Conservation (phyloP, 1,140 invertebrate species). For the Sminthurinus signatus region DNA sequence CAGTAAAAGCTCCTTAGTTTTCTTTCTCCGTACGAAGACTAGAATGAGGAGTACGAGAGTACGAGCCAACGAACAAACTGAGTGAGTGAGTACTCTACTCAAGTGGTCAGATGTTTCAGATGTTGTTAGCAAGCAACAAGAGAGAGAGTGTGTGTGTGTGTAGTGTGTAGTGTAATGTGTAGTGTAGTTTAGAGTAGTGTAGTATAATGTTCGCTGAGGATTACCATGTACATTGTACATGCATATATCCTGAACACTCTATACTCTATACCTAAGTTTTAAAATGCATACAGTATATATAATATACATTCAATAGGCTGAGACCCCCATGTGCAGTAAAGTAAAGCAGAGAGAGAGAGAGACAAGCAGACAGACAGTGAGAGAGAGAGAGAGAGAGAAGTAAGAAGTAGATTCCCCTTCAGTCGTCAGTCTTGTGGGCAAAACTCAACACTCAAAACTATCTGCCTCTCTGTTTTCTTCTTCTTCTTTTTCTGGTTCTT, state of each 20-base stretch:
- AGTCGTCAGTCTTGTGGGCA: constrained; percentile 8
- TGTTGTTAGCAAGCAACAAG: background rate
- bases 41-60: constrained; percentile 2
- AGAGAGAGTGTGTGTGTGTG: too few species aligned
- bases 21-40: constrained; percentile 29
- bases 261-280: background rate
- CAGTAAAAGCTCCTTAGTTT: constrained; percentile 37
- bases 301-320: background rate
- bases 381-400: background rate
- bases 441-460: background rate
- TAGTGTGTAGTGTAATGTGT: too few species aligned
- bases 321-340: constrained; percentile 6
- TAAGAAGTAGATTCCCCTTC: too few species aligned
- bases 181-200: too few species aligned
- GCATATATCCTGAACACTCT: too few species aligned
- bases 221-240: too few species aligned
- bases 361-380: background rate
- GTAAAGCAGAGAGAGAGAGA: constrained; percentile 17
- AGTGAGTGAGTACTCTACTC: constrained; percentile 8
- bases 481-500: too few species aligned
- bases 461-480: too few species aligned
- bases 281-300: background rate
- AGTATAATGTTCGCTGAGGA: too few species aligned
- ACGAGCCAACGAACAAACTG: too few species aligned
- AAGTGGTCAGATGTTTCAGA: constrained; percentile 9